Conservation (phyloP, 1,140 invertebrate genomes). For the Matsumurasca onukii region DNA sequence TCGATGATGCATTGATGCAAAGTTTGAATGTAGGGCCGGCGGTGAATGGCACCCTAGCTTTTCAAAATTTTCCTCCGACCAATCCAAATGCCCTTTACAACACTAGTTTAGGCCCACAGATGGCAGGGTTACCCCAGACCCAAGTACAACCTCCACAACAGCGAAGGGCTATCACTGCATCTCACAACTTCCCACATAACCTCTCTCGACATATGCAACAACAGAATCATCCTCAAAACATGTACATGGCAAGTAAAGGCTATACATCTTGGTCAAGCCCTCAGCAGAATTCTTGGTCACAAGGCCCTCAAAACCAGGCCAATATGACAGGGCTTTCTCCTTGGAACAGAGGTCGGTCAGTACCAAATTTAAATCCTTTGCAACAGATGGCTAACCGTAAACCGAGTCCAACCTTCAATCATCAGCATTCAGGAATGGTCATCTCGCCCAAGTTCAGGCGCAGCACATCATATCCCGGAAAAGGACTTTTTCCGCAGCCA, state of each 20-base stretch:
- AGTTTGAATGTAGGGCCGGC: conserved; percentile 47
- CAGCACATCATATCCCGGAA: conserved; percentile 87
- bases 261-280: conserved; percentile 43
- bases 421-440: conserved; percentile 51
- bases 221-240: conserved; percentile 43
- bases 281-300: conserved; percentile 44
- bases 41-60: conserved; percentile 53
- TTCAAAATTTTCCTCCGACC: conserved; percentile 52
- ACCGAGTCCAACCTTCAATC: conserved; percentile 63
- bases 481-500: conserved; percentile 65
- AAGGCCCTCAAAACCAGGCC: conserved; percentile 43
- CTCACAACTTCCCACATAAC: conserved; percentile 53
- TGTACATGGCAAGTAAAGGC: conserved; percentile 45
- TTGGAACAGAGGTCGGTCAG: conserved; percentile 63
- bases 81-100: conserved; percentile 47
- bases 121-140: conserved; percentile 45
- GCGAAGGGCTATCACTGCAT: conserved; percentile 54
- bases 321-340: conserved; percentile 47
- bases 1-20: conserved; percentile 52
- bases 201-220: conserved; percentile 43
- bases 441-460: conserved; percentile 81
- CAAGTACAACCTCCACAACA: conserved; percentile 48
- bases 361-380: conserved; percentile 61
- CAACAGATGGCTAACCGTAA: conserved; percentile 49
- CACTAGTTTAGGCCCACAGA: conserved; percentile 46